These are phyloP conservation scores for Chymomyza fuscimana DNA, from an alignment of 2,888 invertebrate genomes.

Conservation along the genomic window DNA sequence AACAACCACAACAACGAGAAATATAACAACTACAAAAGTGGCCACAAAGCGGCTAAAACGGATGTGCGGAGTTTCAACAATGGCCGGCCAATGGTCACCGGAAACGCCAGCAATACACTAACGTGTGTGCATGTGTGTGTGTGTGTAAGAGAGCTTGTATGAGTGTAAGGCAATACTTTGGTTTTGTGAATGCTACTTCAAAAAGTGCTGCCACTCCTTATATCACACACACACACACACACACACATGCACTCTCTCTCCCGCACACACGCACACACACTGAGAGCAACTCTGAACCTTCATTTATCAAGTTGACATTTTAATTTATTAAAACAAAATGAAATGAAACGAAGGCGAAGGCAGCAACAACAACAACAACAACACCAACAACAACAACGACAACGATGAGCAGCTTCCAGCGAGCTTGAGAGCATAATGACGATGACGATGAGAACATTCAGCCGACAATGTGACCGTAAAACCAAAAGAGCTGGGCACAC, in stretches of 20 bases:
- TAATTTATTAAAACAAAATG: conserved; percentile 79
- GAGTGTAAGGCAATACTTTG: conserved; percentile 38
- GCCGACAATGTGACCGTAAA: background rate
- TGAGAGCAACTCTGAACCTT: conserved; percentile 56
- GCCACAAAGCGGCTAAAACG: conserved; percentile 22
- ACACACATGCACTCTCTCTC: background rate
- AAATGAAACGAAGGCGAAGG: conserved; percentile 41
- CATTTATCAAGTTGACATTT: conserved; percentile 79
- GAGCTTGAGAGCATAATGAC: background rate
- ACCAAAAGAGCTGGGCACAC: conserved; percentile 5
- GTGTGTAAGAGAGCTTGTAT: background rate
- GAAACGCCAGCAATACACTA: conserved; percentile 26
- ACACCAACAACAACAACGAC: conserved; percentile 3
- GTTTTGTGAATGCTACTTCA: conserved; percentile 44
- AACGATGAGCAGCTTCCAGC: background rate
- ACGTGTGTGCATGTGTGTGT: conserved; percentile 33
- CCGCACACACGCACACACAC: background rate
- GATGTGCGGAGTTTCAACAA: conserved; percentile 39
- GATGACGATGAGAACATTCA: background rate
- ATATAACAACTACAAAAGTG: conserved; percentile 1
- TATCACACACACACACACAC: background rate
- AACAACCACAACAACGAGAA: background rate
- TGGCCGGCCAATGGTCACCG: conserved; percentile 28
- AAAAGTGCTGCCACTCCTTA: conserved; percentile 56
- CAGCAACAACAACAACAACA: conserved; percentile 5